Evolutionary conservation across 2,888 invertebrate genomes (phyloP).

Genomic region (Mayetiola destructor): DNA sequence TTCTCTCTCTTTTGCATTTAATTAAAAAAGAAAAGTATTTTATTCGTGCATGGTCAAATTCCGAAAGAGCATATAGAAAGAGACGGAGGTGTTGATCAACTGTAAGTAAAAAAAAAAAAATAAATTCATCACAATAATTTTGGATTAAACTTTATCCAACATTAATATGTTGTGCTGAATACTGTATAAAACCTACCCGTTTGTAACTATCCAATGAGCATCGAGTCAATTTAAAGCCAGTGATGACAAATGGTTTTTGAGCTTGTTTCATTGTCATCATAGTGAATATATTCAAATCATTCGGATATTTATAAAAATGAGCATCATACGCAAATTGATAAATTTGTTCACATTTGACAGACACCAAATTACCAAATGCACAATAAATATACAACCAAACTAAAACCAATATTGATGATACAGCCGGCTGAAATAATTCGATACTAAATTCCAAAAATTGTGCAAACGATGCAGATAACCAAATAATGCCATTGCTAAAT

Average conservation of each 20-base stretch:
- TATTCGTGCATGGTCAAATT: not conserved
- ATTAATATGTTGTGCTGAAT: not conserved
- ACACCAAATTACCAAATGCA: not conserved
- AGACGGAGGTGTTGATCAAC: not conserved
- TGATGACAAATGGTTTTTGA: not conserved
- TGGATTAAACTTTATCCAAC: not conserved
- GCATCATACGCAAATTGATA: not conserved
- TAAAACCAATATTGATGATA: not conserved
- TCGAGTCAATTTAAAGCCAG: not conserved
- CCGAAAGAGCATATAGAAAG: not conserved
- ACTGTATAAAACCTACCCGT: not conserved
- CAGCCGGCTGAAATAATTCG: not conserved
- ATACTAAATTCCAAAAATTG: not conserved
- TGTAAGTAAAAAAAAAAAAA: not conserved
- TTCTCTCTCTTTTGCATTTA: no score
- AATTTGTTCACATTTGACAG: not conserved
- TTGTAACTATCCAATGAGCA: not conserved
- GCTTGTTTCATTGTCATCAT: not conserved
- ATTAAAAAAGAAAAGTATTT: no score
- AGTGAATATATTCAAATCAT: not conserved
- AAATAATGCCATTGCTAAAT: not conserved
- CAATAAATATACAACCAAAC: slow-evolving; percentile 4
- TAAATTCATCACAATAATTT: not conserved
- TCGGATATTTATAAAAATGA: not conserved
- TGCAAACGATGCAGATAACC: not conserved